Evolutionary conservation across 2,797 vertebrate genomes (phyloP).

Genomic region (Enteromius thamalakanensis): DNA sequence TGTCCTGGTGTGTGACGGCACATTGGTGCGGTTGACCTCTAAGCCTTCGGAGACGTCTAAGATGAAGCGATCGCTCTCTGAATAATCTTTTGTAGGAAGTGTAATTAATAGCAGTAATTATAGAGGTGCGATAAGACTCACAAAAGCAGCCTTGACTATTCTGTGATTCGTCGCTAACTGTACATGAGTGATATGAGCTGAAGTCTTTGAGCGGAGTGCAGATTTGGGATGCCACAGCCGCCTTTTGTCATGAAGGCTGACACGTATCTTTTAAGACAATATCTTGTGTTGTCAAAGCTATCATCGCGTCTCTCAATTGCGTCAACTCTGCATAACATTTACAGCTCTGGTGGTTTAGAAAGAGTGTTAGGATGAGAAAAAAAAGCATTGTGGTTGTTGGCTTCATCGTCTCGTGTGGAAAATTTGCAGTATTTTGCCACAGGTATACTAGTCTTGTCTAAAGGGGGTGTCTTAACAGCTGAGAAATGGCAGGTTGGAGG

Average conservation of each 20-base stretch:
- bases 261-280: conserved; percentile 27
- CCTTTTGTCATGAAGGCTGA: conserved; percentile 8
- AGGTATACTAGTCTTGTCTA: conserved; percentile 49
- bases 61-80: conserved; percentile 45
- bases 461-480: conserved; percentile 31
- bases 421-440: conserved; percentile 51
- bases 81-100: conserved; percentile 51
- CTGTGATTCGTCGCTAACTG: conserved; percentile 40
- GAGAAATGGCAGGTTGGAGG: conserved; percentile 39
- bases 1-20: background rate
- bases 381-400: conserved; percentile 22
- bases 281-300: conserved; percentile 35
- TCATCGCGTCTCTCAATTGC: conserved; percentile 22
- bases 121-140: conserved; percentile 55
- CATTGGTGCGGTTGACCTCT: conserved; percentile 41
- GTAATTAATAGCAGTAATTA: conserved; percentile 63
- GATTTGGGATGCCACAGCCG: background rate
- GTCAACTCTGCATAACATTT: conserved; percentile 42
- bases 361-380: conserved; percentile 15
- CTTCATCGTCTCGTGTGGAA: conserved; percentile 5
- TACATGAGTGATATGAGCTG: conserved; percentile 33
- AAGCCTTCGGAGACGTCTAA: conserved; percentile 29
- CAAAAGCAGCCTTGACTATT: conserved; percentile 53
- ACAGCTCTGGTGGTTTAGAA: conserved; percentile 19
- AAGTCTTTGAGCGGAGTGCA: background rate